phyloP scores from a whole-genome alignment of 2,797 vertebrate genomes.

The Phataginus tetradactyla region DNA sequence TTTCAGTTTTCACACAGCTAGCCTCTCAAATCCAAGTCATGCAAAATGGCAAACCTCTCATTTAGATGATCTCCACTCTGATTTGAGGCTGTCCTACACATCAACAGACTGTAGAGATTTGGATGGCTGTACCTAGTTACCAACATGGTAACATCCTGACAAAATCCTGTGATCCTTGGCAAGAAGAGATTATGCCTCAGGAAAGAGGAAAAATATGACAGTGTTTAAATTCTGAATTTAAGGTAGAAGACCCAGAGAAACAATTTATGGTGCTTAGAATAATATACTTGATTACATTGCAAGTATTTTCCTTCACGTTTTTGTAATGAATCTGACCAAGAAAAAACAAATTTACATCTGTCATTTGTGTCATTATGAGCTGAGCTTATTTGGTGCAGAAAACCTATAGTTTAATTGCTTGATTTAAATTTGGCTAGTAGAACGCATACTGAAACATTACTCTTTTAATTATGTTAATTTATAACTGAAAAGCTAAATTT shows the following conservation, averaged over 20 bases:
- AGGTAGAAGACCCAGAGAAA: conserved; percentile 49
- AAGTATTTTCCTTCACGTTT: conserved; percentile 82
- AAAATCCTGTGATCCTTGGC: background rate
- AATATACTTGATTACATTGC: conserved; percentile 83
- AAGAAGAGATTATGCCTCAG: background rate
- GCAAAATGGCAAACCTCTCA: background rate
- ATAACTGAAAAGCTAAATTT: conserved; percentile 88
- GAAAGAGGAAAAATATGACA: background rate
- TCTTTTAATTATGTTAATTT: conserved; percentile 90
- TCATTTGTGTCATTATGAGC: conserved; percentile 82
- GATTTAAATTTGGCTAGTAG: conserved; percentile 88
- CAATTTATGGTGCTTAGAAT: conserved; percentile 71
- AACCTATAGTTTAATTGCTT: conserved; percentile 88
- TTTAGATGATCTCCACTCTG: background rate
- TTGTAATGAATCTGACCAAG: conserved; percentile 82
- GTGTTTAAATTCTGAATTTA: background rate
- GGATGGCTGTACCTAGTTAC: background rate
- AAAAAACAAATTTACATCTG: conserved; percentile 84
- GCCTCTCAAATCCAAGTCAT: background rate
- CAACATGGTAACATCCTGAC: background rate
- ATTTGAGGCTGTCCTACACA: background rate
- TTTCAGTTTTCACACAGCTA: background rate
- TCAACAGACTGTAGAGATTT: background rate
- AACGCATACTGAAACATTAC: conserved; percentile 86
- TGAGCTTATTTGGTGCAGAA: conserved; percentile 84